Conservation (phyloP, 2,888 invertebrate species). For the Dryadula phaetusa region DNA sequence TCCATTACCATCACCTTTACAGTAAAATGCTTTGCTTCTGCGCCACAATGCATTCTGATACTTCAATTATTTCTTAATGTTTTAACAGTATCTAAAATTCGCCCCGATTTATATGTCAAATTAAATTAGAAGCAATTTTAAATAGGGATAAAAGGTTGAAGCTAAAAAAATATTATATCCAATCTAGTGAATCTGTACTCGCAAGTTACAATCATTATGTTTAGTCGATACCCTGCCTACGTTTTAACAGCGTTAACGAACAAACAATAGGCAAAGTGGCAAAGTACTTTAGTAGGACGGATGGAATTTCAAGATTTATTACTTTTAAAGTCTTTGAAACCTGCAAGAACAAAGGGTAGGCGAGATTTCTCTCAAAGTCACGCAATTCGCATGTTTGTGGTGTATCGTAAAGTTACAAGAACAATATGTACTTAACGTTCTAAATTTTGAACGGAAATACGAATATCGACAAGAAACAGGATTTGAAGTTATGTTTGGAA, state of each 20-base stretch:
- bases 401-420: constrained; percentile 33
- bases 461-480: background rate
- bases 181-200: too few species aligned
- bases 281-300: constrained; percentile 4
- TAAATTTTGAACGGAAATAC: constrained; percentile 18
- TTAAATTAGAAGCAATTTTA: too few species aligned
- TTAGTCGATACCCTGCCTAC: background rate
- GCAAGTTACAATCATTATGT: background rate
- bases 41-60: too few species aligned
- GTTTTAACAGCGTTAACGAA: background rate
- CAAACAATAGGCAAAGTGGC: constrained; percentile 5
- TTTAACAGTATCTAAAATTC: too few species aligned
- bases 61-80: too few species aligned
- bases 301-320: constrained; percentile 28
- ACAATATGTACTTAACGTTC: constrained; percentile 23
- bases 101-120: too few species aligned
- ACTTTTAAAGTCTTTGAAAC: constrained; percentile 24
- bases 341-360: constrained; percentile 19
- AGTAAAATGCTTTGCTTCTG: too few species aligned
- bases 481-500: background rate
- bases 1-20: too few species aligned
- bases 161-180: too few species aligned
- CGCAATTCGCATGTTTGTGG: constrained; percentile 33
- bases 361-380: constrained; percentile 34
- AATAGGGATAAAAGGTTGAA: too few species aligned